phyloP scores from a whole-genome alignment of 1,140 invertebrate genomes.

The Potamilus streckersoni region DNA sequence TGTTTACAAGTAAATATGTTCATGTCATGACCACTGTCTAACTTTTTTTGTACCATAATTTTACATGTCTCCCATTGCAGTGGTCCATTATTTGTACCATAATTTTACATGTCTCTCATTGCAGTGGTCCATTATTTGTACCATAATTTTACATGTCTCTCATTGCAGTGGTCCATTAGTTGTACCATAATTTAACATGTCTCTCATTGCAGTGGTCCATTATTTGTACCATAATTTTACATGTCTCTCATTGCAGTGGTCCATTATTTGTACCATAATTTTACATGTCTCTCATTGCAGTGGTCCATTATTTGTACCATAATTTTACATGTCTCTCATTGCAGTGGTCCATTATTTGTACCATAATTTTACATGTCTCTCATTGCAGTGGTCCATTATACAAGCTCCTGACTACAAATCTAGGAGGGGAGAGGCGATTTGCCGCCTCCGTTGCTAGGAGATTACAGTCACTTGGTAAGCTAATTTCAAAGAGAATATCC shows the following conservation, averaged over 20 bases:
- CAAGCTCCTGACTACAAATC: constrained; percentile 57
- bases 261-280: constrained; percentile 36
- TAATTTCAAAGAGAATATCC: background rate
- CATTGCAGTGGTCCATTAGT: constrained; percentile 56
- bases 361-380: too few species aligned
- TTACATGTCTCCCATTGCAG: constrained; percentile 29
- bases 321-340: constrained; percentile 4
- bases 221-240: constrained; percentile 22
- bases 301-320: constrained; percentile 48
- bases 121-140: constrained; percentile 55
- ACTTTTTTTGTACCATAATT: too few species aligned
- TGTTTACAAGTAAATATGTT: too few species aligned
- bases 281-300: constrained; percentile 30
- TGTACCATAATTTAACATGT: too few species aligned
- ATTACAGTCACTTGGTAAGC: constrained; percentile 57
- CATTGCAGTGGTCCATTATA: constrained; percentile 60
- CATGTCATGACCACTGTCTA: too few species aligned
- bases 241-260: constrained; percentile 44
- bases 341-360: constrained; percentile 55
- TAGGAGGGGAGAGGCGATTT: constrained; percentile 62
- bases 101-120: constrained; percentile 4
- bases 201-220: constrained; percentile 51
- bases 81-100: constrained; percentile 48
- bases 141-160: too few species aligned
- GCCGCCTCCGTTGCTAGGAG: constrained; percentile 59